A percentile compares a stretch with the other conserved stretches of the same genome.
Evolutionary conservation across 1,140 invertebrate species (phyloP).

Genomic region (Globodera rostochiensis): DNA sequence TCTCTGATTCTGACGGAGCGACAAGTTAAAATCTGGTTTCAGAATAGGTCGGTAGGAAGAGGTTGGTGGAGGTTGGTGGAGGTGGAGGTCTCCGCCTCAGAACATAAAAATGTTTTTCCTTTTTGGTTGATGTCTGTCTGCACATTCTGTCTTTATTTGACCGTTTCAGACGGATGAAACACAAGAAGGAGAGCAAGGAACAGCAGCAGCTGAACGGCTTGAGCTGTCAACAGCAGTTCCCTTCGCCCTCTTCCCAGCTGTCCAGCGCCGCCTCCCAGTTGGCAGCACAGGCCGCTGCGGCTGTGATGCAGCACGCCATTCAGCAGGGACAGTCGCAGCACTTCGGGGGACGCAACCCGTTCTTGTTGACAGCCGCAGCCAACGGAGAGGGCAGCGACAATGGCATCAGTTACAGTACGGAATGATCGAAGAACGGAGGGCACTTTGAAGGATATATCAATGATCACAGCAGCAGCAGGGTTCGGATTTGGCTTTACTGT

Average conservation of each 20-base stretch:
- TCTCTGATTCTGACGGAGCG: constrained; percentile 83
- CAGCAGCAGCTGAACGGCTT: constrained; percentile 7
- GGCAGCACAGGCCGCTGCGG: constrained; percentile 23
- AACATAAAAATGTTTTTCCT: too few relatives aligned
- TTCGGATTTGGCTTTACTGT: too few relatives aligned
- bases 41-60: constrained; percentile 37
- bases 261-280: constrained; percentile 12
- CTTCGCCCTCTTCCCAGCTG: constrained; percentile 25
- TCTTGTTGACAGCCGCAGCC: neutral
- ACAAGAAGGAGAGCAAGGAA: constrained; percentile 47
- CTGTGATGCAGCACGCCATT: constrained; percentile 34
- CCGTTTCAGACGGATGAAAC: constrained; percentile 44
- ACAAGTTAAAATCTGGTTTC: constrained; percentile 80
- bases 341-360: neutral
- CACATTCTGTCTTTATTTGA: constrained; percentile 61
- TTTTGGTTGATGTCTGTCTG: too few relatives aligned
- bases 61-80: too few relatives aligned
- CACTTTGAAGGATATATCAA: neutral
- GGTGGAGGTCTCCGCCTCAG: too few relatives aligned
- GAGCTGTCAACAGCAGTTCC: constrained; percentile 20
- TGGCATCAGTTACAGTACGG: neutral
- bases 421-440: neutral
- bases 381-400: neutral
- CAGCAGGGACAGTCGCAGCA: constrained; percentile 2
- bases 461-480: neutral